These are phyloP conservation scores for Parnassius orleans DNA, from an alignment of 2,888 invertebrate genomes.

Conservation along the genomic window DNA sequence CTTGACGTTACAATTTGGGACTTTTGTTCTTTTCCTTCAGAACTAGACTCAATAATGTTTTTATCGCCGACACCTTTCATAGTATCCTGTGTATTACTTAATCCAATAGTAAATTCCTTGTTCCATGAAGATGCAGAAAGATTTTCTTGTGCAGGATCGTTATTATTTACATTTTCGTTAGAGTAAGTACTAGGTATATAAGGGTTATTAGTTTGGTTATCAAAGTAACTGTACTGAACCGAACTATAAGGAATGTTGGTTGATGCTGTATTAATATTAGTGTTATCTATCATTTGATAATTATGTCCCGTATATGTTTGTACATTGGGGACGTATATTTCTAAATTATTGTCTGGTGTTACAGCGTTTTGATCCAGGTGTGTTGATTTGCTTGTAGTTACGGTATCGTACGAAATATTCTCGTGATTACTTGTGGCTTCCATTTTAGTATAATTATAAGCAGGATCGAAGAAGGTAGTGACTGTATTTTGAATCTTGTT, in stretches of 20 bases:
- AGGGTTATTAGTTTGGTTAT: conserved; percentile 1
- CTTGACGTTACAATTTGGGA: background rate
- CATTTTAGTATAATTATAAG: conserved; percentile 54
- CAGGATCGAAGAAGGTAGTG: conserved; percentile 73
- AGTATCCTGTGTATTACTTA: conserved; percentile 1
- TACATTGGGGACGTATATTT: conserved; percentile 50
- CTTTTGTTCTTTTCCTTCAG: background rate
- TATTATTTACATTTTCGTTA: conserved; percentile 1
- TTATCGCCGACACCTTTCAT: background rate
- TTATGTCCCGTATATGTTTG: conserved; percentile 31
- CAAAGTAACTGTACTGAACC: conserved; percentile 7
- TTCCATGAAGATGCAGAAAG: conserved; percentile 4
- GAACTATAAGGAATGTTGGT: background rate
- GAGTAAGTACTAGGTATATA: conserved; percentile 1
- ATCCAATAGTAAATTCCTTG: background rate
- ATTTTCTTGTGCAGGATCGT: background rate
- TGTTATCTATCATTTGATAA: conserved; percentile 11
- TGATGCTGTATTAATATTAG: background rate
- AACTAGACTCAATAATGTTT: background rate
- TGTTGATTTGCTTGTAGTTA: conserved; percentile 25
- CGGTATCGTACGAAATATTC: conserved; percentile 17
- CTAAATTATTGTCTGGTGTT: conserved; percentile 42
- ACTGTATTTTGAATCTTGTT: conserved; percentile 73
- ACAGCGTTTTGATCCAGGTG: conserved; percentile 28
- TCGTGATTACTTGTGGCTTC: conserved; percentile 37